Evolutionary conservation across 2,797 vertebrate genomes (phyloP), one percentile per base, ranked within the genome.

Genomic region (Myripristis jacobus): DNA sequence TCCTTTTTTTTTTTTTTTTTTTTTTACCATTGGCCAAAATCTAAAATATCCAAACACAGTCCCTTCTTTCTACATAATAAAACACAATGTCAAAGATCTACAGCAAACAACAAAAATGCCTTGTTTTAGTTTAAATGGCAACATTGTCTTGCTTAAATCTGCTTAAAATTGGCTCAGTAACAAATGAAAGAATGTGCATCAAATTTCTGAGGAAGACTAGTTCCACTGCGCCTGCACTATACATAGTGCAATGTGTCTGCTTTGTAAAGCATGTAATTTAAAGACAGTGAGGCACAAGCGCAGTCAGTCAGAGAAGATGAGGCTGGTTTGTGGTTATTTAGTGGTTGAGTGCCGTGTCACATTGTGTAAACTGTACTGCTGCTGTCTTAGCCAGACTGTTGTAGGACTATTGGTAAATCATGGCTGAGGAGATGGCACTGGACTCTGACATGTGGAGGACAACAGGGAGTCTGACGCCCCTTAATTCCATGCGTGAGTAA

Each of bases 401-500:
- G 44, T 22, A 43, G 53, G 27, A 47, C 50, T 53, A 52, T 47
- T 25, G 22, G 68, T 71, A 58, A 66, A 65, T 73, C 73, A 61
- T 44, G 56, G 64, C 66, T 31, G 50, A 79, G 63, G 53, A 76
- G 36, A 25, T 18, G 51, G 34, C 25, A 19, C 34, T 29, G 19
- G 24, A 52, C 52, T 48, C n/a, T 69, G 73, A 52, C 78, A 85
- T 90, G 86, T 90, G 86, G 76, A 55, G 46, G 64, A 75, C 66
- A 56, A 73, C 54, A 54, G 85, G 90, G 66, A 80, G 77, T 72
- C 82, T 82, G 71, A 84, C 84, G 72, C 83, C 83, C 81, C 79
- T 86, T 80, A 73, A 84, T 81, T 87, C 74, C 69, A 83, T 78
- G 81, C 55, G 52, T 82, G 84, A 88, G 79, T 81, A 66, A 80